Conservation (phyloP, 2,888 invertebrate species). For the Drosophila koepferae region DNA sequence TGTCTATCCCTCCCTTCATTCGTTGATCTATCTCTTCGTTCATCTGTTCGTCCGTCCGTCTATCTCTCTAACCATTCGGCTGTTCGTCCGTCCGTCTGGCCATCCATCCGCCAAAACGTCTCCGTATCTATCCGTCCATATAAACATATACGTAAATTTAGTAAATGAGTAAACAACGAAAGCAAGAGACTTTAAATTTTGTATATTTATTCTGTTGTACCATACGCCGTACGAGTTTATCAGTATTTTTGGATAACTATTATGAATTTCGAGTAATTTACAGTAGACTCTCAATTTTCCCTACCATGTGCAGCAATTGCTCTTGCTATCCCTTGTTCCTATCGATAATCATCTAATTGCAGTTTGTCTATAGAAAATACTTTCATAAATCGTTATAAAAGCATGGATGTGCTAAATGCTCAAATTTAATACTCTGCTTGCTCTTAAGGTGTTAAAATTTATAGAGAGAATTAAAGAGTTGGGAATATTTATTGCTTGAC, state of each 20-base stretch:
- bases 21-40: not conserved
- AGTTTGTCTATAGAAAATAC: not conserved
- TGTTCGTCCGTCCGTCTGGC: not conserved
- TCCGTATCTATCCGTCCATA: too few relatives aligned
- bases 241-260: not conserved
- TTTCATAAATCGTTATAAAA: not conserved
- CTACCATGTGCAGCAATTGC: too few relatives aligned
- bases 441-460: too few relatives aligned
- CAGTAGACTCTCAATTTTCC: not conserved
- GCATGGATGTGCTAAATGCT: too few relatives aligned
- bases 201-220: too few relatives aligned
- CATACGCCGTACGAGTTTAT: too few relatives aligned
- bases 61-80: not conserved
- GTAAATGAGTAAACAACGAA: too few relatives aligned
- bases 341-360: not conserved
- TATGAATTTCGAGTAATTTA: not conserved
- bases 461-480: not conserved
- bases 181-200: too few relatives aligned
- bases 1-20: too few relatives aligned
- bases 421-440: too few relatives aligned
- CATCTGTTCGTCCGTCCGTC: not conserved
- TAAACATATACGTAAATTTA: too few relatives aligned
- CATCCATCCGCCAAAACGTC: too few relatives aligned
- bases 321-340: not conserved
- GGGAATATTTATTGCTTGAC: not conserved